phyloP scores from a whole-genome alignment of 2,797 vertebrate genomes.

The Leptodactylus fallax region DNA sequence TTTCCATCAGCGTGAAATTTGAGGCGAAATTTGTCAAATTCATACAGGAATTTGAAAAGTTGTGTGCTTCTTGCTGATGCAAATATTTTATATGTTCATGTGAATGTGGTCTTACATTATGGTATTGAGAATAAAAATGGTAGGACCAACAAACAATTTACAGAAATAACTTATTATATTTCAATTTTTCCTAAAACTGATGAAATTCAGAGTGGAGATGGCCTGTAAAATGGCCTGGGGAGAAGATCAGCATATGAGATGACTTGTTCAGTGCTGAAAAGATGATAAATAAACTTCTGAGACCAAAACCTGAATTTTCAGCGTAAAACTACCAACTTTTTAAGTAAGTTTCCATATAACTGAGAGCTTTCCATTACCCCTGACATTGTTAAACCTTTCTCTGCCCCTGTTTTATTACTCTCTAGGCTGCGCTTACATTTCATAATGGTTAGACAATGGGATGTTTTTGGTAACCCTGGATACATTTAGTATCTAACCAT shows the following conservation, averaged over 20 bases:
- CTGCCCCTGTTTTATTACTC: conserved; percentile 11
- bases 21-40: too few species aligned
- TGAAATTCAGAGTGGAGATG: not conserved
- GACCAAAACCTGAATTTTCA: not conserved
- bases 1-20: too few species aligned
- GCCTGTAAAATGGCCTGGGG: too few species aligned
- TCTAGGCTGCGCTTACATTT: not conserved
- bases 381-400: not conserved
- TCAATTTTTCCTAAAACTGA: not conserved
- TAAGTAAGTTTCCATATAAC: too few species aligned
- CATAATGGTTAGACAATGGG: not conserved
- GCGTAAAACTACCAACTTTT: not conserved
- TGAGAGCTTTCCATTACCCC: not conserved
- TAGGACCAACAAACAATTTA: too few species aligned
- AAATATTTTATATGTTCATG: too few species aligned
- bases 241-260: not conserved
- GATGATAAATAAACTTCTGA: not conserved
- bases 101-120: too few species aligned
- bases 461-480: conserved; percentile 23
- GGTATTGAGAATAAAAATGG: too few species aligned
- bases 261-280: not conserved
- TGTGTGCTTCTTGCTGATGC: too few species aligned
- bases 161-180: not conserved
- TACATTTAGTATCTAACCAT: conserved; percentile 19
- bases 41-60: too few species aligned